Percentiles rank a stretch among this genome's conserved stretches.
Conservation (phyloP, 2,888 invertebrate species). For the Mythimna vitellina region DNA sequence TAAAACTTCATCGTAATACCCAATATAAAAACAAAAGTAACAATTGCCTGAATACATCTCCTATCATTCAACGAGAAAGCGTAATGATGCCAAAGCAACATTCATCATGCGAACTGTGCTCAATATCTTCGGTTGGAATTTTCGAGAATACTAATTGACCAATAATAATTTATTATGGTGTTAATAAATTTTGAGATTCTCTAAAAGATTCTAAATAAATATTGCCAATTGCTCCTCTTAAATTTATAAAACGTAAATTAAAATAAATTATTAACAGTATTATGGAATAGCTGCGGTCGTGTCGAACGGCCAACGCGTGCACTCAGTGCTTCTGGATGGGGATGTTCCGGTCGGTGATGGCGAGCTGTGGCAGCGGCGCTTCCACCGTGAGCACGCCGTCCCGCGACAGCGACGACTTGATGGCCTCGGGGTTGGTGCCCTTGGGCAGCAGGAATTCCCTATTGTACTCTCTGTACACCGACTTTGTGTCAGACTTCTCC, state of each 20-base stretch:
- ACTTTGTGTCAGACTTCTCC: constrained; percentile 98
- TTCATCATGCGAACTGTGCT: constrained; percentile 78
- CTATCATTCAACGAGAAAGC: constrained; percentile 83
- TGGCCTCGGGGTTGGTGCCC: constrained; percentile 98
- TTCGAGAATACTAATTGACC: constrained; percentile 77
- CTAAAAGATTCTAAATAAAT: constrained; percentile 87
- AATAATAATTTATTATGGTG: constrained; percentile 71
- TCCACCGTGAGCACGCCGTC: constrained; percentile 99
- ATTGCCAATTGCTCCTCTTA: constrained; percentile 84
- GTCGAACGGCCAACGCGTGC: constrained; percentile 70
- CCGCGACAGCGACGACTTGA: constrained; percentile 98
- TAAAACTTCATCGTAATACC: constrained; percentile 67
- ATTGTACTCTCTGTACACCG: constrained; percentile 99
- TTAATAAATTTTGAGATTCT: constrained; percentile 88
- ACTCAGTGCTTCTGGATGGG: constrained; percentile 93
- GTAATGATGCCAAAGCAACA: constrained; percentile 77
- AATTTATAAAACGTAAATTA: constrained; percentile 86
- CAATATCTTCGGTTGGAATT: constrained; percentile 74
- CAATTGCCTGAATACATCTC: constrained; percentile 77
- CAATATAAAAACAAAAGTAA: constrained; percentile 79
- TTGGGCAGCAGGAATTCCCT: constrained; percentile 99
- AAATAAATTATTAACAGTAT: constrained; percentile 89
- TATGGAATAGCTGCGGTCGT: constrained; percentile 88
- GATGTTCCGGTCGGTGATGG: constrained; percentile 95
- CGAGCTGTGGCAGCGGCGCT: constrained; percentile 97